phyloP scores from a whole-genome alignment of 2,113 vertebrate species.

The Zootoca vivipara region DNA sequence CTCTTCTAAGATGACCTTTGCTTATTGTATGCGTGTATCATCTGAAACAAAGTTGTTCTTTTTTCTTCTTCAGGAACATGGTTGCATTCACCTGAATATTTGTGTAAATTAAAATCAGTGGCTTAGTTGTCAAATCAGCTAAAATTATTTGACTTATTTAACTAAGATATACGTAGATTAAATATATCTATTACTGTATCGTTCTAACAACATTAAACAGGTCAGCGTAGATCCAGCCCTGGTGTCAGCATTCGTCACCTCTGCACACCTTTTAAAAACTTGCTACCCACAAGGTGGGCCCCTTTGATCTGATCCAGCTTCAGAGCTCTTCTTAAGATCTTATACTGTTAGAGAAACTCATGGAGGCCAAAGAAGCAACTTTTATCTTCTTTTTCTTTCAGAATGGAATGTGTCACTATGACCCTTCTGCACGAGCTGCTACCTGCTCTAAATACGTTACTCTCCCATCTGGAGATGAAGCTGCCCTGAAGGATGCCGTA shows the following conservation, averaged over 20 bases:
- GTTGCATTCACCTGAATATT: not conserved
- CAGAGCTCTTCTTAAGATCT: no score
- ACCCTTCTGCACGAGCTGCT: conserved; percentile 73
- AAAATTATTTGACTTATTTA: not conserved
- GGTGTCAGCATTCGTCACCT: not conserved
- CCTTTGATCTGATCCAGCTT: not conserved
- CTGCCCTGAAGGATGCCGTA: conserved; percentile 74
- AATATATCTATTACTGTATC: no score
- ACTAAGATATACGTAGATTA: no score
- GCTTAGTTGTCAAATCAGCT: not conserved
- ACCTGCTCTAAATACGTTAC: conserved; percentile 80
- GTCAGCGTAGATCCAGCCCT: not conserved
- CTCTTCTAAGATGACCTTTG: not conserved
- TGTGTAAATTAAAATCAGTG: not conserved
- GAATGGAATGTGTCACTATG: conserved; percentile 81
- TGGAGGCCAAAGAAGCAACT: not conserved
- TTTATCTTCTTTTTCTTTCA: conserved; percentile 44
- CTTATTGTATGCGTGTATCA: not conserved
- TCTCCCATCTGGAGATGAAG: conserved; percentile 73
- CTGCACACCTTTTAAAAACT: not conserved
- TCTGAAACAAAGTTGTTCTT: no score
- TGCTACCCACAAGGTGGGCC: not conserved
- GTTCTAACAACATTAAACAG: no score
- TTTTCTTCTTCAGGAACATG: not conserved
- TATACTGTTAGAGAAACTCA: no score